Evolutionary conservation across 1,140 invertebrate genomes (phyloP), one percentile per base, ranked within the genome.

Genomic region (Saccostrea glomerata): DNA sequence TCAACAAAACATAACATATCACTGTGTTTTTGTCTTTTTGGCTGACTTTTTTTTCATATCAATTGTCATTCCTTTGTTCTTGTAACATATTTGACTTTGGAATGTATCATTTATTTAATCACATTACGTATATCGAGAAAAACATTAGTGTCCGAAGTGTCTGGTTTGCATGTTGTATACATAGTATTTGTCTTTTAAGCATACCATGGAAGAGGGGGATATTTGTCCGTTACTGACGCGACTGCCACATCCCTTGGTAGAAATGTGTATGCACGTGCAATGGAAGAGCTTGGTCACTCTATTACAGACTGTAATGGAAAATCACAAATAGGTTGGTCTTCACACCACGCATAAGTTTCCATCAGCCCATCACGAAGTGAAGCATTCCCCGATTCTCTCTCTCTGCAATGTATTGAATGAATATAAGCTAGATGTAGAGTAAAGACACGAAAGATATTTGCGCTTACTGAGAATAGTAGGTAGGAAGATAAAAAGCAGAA

Each of bases 271-370:
- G 86, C 77, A 11, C 73, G 56, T 70, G 86, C 86, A 30, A 84
- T 70, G 12, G 70, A 90, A 23, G 86, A 89, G 4, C 36, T 90
- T 11, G 87, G 87, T 2, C 87, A 89, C 54, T 47, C 77, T 30
- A 83, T 83, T 0, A 63, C 86, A 47, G 90, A 90, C 82, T 85
- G 77, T 55, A 90, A 90, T n/a, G 90, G 87, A 85, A 60, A 89
- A 70, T 82, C 86, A 23, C 90, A 90, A 47, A 87, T 89, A 17
- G 90, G 90, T 85, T 30, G 36, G 58, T 25, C 30, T 25, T 2
- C 2, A 30, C 70, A 77, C 58, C 9, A 2, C 47, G 9, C 6
- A 47, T 6, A 47, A 47, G 47, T 47, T 47, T 7, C 5, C 30
- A 36, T 36, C 30, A 1, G 30, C 30, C 30, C 47, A 7, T 47